Percentiles rank a stretch among this genome's conserved stretches.
Evolutionary conservation across 2,888 invertebrate species (phyloP).

Genomic region (Heliconius ismenius): DNA sequence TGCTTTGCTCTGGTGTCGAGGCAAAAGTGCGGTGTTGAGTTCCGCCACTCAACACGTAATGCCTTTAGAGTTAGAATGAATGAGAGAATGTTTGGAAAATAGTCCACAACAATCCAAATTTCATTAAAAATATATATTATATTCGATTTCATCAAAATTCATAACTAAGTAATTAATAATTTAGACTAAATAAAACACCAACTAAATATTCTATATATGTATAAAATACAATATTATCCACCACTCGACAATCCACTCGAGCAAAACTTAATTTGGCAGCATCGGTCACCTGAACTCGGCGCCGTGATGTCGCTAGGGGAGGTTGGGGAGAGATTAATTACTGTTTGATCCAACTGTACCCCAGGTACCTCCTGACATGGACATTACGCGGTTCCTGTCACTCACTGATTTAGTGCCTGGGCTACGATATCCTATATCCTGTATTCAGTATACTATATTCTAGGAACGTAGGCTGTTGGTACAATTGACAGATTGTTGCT

Average conservation of each 20-base stretch:
- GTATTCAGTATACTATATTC: not conserved
- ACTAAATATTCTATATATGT: not conserved
- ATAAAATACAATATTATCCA: slow-evolving; percentile 3
- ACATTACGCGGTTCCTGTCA: slow-evolving; percentile 49
- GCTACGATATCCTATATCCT: slow-evolving; percentile 29
- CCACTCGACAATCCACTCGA: slow-evolving; percentile 25
- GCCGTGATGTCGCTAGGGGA: slow-evolving; percentile 57
- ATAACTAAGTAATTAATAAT: not conserved
- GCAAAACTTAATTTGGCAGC: slow-evolving; percentile 31
- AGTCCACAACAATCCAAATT: too few relatives aligned
- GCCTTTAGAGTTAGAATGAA: too few relatives aligned
- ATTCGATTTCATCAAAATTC: too few relatives aligned
- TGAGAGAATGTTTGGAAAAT: too few relatives aligned
- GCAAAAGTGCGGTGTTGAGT: not conserved
- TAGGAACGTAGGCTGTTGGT: slow-evolving; percentile 23
- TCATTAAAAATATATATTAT: not conserved
- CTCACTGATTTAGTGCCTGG: slow-evolving; percentile 58
- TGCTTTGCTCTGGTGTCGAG: not conserved
- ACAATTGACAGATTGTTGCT: slow-evolving; percentile 36
- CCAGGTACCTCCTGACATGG: slow-evolving; percentile 58
- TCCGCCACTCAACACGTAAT: not conserved
- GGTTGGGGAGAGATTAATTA: slow-evolving; percentile 70
- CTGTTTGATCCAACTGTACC: slow-evolving; percentile 70
- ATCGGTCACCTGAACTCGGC: slow-evolving; percentile 66
- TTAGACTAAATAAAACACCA: not conserved